Conservation (phyloP, 2,888 invertebrate genomes). For the Limnephilus rhombicus region DNA sequence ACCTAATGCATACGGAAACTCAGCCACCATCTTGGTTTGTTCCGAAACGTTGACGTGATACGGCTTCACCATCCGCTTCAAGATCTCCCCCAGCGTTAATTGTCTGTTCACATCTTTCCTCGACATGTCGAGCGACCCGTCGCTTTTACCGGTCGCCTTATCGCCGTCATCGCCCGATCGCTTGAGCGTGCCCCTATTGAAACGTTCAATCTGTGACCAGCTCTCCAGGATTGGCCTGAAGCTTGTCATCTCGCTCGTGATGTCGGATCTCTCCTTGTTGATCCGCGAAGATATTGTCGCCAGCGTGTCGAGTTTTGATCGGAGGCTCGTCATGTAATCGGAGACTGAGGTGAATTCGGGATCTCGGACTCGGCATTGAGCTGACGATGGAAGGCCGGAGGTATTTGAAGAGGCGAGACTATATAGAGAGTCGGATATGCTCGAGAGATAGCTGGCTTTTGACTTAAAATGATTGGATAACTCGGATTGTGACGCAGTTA, state of each 20-base stretch:
- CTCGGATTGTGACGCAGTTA: conserved; percentile 82
- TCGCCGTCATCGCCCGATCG: neutral
- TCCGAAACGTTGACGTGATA: conserved; percentile 75
- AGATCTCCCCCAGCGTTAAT: conserved; percentile 72
- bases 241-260: conserved; percentile 78
- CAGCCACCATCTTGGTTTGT: conserved; percentile 74
- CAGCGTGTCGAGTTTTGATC: conserved; percentile 80
- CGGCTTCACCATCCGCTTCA: conserved; percentile 75
- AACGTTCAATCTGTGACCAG: conserved; percentile 61
- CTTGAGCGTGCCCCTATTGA: conserved; percentile 61
- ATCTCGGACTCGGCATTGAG: conserved; percentile 54
- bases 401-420: conserved; percentile 69
- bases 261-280: conserved; percentile 79
- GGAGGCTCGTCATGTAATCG: conserved; percentile 79
- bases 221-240: conserved; percentile 60
- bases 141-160: neutral
- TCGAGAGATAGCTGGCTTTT: conserved; percentile 77
- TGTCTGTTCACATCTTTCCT: conserved; percentile 58
- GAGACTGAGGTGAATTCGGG: conserved; percentile 62
- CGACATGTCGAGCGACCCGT: neutral
- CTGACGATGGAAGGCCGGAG: conserved; percentile 22
- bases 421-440: conserved; percentile 79
- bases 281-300: conserved; percentile 82
- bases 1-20: conserved; percentile 70
- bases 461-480: conserved; percentile 80